Percentiles rank a stretch among this genome's conserved stretches.
Conservation (phyloP, 2,113 vertebrate genomes). For the Cryptotis parvus region DNA sequence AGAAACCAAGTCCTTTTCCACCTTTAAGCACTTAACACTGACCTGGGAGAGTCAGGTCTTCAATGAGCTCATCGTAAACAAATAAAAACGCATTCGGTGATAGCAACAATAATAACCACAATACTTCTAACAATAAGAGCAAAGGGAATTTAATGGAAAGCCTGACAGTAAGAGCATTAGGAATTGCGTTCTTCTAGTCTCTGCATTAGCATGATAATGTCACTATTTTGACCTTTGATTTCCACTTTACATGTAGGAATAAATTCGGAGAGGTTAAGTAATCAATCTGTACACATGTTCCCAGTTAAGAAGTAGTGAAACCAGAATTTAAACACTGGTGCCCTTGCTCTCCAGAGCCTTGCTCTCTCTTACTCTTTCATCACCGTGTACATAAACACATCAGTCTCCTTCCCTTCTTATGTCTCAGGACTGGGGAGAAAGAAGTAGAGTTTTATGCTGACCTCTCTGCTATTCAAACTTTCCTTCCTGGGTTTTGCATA, state of each 20-base stretch:
- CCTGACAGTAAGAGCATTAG: background rate
- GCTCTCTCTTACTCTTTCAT: background rate
- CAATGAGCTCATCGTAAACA: background rate
- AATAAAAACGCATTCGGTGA: no score
- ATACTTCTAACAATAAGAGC: no score
- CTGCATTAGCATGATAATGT: background rate
- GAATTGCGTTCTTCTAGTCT: background rate
- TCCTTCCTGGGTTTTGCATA: background rate
- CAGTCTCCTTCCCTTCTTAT: rapidly evolving
- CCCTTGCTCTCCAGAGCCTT: background rate
- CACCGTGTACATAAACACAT: rapidly evolving
- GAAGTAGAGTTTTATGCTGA: background rate
- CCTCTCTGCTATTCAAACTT: background rate
- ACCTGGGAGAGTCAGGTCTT: background rate
- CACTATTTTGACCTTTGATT: background rate
- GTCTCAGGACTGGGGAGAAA: background rate
- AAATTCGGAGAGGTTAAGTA: background rate
- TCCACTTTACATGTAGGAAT: background rate
- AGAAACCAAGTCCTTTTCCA: no score
- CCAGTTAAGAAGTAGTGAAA: background rate
- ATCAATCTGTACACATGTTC: no score
- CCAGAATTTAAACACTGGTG: background rate
- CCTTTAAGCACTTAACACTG: background rate
- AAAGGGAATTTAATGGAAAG: no score
- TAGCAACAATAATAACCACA: no score